Percentiles rank a stretch among this genome's conserved stretches.
phyloP scores from a whole-genome alignment of 2,113 vertebrate species.

The Castor canadensis region DNA sequence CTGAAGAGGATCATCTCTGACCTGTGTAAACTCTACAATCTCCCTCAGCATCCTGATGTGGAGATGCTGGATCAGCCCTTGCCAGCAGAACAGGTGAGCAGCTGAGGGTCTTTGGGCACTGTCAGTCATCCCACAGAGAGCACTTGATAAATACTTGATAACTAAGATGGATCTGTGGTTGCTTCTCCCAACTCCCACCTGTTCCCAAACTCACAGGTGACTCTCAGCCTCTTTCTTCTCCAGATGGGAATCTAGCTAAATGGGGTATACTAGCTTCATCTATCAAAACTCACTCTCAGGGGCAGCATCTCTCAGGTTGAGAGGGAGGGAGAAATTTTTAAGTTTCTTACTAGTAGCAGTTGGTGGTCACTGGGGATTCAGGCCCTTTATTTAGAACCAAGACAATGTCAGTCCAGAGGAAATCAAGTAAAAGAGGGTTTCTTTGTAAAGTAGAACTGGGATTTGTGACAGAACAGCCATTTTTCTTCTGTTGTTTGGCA shows the following conservation, averaged over 20 bases:
- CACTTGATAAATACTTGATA: neutral
- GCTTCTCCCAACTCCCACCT: neutral
- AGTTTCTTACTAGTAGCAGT: neutral
- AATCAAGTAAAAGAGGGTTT: neutral
- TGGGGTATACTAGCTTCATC: neutral
- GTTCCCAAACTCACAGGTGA: neutral
- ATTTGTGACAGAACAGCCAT: neutral
- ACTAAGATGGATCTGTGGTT: neutral
- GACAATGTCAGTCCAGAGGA: neutral
- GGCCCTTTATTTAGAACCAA: neutral
- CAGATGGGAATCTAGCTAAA: neutral
- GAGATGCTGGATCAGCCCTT: constrained; percentile 98
- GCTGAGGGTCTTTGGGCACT: neutral
- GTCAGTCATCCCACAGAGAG: neutral
- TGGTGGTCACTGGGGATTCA: neutral
- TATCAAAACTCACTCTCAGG: neutral
- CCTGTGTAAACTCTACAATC: constrained; percentile 97
- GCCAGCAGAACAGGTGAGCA: constrained; percentile 92
- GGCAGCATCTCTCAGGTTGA: neutral
- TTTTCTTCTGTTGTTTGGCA: neutral
- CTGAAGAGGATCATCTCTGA: constrained; percentile 98
- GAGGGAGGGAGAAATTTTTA: neutral
- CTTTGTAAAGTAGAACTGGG: neutral
- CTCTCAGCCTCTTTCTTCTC: neutral
- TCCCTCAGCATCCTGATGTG: constrained; percentile 97